A percentile compares a stretch with the other conserved stretches of the same genome.
phyloP scores from a whole-genome alignment of 2,888 invertebrate species.

The Xestoiulus laeticollis region DNA sequence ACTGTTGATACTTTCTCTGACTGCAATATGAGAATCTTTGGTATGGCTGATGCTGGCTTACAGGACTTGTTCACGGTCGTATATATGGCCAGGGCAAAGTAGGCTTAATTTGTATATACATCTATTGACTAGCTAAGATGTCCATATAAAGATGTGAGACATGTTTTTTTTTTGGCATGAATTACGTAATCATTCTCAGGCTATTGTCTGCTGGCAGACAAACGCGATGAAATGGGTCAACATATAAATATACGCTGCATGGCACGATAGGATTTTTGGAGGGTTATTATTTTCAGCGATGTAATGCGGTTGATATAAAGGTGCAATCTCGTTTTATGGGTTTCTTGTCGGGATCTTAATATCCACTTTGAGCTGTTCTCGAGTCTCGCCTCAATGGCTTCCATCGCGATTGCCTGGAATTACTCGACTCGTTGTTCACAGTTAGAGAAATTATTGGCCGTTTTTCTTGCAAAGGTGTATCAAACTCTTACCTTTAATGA shows the following conservation, averaged over 20 bases:
- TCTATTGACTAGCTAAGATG: too few relatives aligned
- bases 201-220: too few relatives aligned
- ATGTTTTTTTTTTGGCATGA: neutral
- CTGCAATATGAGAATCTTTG: too few relatives aligned
- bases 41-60: too few relatives aligned
- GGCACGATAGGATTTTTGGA: too few relatives aligned
- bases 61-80: too few relatives aligned
- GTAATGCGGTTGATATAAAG: neutral
- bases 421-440: neutral
- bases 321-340: neutral
- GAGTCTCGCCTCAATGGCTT: neutral
- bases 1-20: too few relatives aligned
- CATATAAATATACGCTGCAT: too few relatives aligned
- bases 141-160: neutral
- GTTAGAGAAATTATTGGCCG: neutral
- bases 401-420: neutral
- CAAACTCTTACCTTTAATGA: neutral
- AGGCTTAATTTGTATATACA: too few relatives aligned
- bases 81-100: too few relatives aligned
- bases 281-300: neutral
- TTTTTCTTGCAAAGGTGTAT: neutral
- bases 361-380: neutral
- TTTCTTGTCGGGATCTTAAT: neutral
- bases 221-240: too few relatives aligned
- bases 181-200: too few relatives aligned